phyloP scores from a whole-genome alignment of 2,113 vertebrate species.

The human (Homo sapiens) region GRCh38 chr6:9403001-9403500 shows the following conservation, averaged over 20 bases:
- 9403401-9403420: slow-evolving; percentile 86
- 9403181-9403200: too few relatives aligned
- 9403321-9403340: slow-evolving; percentile 54
- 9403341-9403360: slow-evolving; percentile 63
- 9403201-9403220: too few relatives aligned
- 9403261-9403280: slow-evolving; percentile 79
- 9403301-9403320: slow-evolving; percentile 77
- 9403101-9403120: too few relatives aligned
- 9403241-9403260: not conserved
- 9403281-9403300: slow-evolving; percentile 74
- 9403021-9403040: too few relatives aligned
- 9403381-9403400: slow-evolving; percentile 70
- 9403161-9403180: too few relatives aligned
- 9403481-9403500: slow-evolving; percentile 90
- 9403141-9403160: too few relatives aligned
- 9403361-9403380: slow-evolving; percentile 56
- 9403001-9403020: too few relatives aligned
- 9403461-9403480: slow-evolving; percentile 95
- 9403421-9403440: slow-evolving; percentile 84
- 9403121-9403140: too few relatives aligned
- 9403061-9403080: too few relatives aligned
- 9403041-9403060: too few relatives aligned
- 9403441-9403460: slow-evolving; percentile 91
- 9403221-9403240: too few relatives aligned
- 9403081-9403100: too few relatives aligned